Conservation (phyloP, 2,888 invertebrate species). For the Hyposoter dolosus region DNA sequence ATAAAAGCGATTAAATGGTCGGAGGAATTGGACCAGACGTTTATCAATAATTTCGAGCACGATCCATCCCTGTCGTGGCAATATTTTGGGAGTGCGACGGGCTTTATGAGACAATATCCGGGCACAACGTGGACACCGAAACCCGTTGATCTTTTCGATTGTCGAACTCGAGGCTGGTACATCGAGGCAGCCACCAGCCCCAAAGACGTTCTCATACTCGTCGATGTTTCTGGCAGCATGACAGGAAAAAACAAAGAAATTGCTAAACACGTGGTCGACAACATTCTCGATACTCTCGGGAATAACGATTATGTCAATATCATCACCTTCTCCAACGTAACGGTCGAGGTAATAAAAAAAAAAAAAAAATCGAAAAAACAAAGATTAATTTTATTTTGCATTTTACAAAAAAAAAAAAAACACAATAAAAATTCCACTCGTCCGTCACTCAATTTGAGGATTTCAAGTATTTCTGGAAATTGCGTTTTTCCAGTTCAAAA, state of each 20-base stretch:
- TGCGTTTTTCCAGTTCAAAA: background rate
- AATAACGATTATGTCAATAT: slow-evolving; percentile 99
- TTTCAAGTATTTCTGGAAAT: background rate
- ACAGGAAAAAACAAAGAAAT: slow-evolving; percentile 95
- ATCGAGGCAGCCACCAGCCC: slow-evolving; percentile 99
- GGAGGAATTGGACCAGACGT: slow-evolving; percentile 95
- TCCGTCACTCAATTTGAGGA: background rate
- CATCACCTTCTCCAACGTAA: slow-evolving; percentile 94
- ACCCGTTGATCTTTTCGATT: slow-evolving; percentile 97
- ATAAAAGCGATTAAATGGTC: slow-evolving; percentile 98
- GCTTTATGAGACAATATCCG: slow-evolving; percentile 99
- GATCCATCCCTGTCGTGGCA: slow-evolving; percentile 94
- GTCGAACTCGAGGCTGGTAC: slow-evolving; percentile 97
- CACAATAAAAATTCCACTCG: background rate
- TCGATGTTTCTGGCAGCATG: slow-evolving; percentile 97
- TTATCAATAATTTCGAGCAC: slow-evolving; percentile 93
- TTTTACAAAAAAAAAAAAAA: background rate
- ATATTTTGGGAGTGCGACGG: slow-evolving; percentile 98
- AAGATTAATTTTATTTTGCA: background rate
- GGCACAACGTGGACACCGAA: slow-evolving; percentile 93
- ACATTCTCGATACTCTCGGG: slow-evolving; percentile 97
- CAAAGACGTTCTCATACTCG: slow-evolving; percentile 95
- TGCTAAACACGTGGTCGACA: slow-evolving; percentile 93
- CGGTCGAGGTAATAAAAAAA: slow-evolving; percentile 87
- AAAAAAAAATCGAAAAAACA: background rate